phyloP scores from a whole-genome alignment of 2,113 vertebrate genomes.

The Uria lomvia region DNA sequence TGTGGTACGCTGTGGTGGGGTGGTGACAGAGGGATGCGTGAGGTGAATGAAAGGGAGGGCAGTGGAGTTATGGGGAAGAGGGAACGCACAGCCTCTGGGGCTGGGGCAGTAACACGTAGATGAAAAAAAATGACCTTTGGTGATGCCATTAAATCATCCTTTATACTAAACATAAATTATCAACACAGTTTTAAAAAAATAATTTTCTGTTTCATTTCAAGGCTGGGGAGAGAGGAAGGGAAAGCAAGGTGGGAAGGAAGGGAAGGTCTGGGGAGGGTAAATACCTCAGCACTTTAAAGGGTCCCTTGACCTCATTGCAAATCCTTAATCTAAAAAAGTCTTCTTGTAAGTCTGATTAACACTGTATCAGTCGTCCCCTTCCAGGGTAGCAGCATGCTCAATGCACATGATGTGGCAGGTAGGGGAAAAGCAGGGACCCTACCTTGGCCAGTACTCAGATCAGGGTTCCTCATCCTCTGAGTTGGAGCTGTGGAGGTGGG shows the following conservation, averaged over 20 bases:
- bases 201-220: conserved; percentile 77
- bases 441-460: not conserved
- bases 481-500: not conserved
- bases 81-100: not conserved
- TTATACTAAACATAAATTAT: conserved; percentile 81
- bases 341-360: not conserved
- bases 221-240: conserved; percentile 32
- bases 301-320: conserved; percentile 38
- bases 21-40: not conserved
- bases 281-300: conserved; percentile 61
- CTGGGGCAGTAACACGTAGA: conserved; percentile 9
- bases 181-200: conserved; percentile 78
- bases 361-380: not conserved
- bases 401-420: not conserved
- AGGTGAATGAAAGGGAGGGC: not conserved
- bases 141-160: conserved; percentile 76
- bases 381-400: not conserved
- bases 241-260: not conserved
- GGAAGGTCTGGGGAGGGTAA: conserved; percentile 5
- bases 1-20: not conserved
- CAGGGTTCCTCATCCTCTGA: not conserved
- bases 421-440: not conserved
- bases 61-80: not conserved
- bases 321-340: not conserved
- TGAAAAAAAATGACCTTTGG: conserved; percentile 77